Evolutionary conservation across 2,797 vertebrate species (phyloP), one percentile per base, ranked within the genome.

Genomic region (Tokudaia tokunoshimensis): DNA sequence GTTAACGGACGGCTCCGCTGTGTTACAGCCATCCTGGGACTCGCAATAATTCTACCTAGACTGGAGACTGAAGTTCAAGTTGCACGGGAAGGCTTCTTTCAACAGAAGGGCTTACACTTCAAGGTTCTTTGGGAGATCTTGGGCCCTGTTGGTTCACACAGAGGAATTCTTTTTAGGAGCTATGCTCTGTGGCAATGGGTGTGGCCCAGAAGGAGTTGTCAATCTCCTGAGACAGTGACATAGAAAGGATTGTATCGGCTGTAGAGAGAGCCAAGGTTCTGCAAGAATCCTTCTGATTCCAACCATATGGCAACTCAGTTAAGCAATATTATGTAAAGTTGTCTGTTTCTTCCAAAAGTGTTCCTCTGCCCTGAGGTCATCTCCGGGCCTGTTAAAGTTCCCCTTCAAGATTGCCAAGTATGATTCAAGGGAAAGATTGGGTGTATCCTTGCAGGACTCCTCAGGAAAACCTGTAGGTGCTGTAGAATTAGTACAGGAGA

Each of bases 331-430:
- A 65, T 57, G 26, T 13, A 85, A 89, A 95, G 74, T 70, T 83
- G 9, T 82, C 44, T 87, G 13, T 89, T 92, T 75, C 57, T 95
- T 92, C 84, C 87, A 75, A 47, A 52, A 96, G 70, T 59, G 96
- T 75, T 89, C 61, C 82, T 95, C 76, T 84, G 70, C 55, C 17
- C 63, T 81, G 63, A 97, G 37, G 63, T 95, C 89, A 91, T 89
- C 72, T 57, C 63, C 19, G 3, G 37, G 79, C n/a, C 59, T 84
- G 26, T 63, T 89, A 82, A 92, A 94, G 87, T 59, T 94, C 91
- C 52, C 52, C 81, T 93, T 80, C 72, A 47, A 84, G 52, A 59
- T n/a, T 87, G 80, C 80, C 83, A 89, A 79, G 41, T 67, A 61
- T 57, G 85, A 96, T 61, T 86, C 86, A 96, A 87, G 26, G 82